A percentile compares a stretch with the other conserved stretches of the same genome.
phyloP scores from a whole-genome alignment of 2,888 invertebrate genomes.

The Tubulanus polymorphus region DNA sequence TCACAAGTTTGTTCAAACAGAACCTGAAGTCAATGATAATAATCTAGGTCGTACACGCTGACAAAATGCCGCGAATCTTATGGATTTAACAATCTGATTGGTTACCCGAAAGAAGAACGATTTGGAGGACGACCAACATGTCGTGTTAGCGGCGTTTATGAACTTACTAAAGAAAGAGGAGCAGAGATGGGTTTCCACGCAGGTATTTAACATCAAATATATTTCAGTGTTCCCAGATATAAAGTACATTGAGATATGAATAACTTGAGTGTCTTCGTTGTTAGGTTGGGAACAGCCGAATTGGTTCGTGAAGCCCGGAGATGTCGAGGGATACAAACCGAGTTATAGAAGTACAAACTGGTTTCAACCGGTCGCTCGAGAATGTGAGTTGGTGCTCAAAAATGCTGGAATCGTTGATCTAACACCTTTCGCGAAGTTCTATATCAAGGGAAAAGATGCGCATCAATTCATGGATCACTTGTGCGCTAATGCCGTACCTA shows the following conservation, averaged over 20 bases:
- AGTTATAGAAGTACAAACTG: conserved; percentile 49
- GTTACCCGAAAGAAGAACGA: conserved; percentile 52
- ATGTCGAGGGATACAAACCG: conserved; percentile 43
- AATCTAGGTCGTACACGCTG: conserved; percentile 43
- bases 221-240: too few species aligned
- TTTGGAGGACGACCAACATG: conserved; percentile 52
- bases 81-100: conserved; percentile 53
- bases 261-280: too few species aligned
- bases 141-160: conserved; percentile 46
- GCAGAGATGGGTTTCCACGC: conserved; percentile 53
- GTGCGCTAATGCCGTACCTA: conserved; percentile 44
- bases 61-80: conserved; percentile 54
- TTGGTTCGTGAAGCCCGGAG: conserved; percentile 48
- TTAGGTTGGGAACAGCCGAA: conserved; percentile 54
- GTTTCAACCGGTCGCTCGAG: conserved; percentile 47
- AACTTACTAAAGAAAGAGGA: conserved; percentile 41
- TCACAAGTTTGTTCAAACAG: too few species aligned
- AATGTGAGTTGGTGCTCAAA: conserved; percentile 48
- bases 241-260: too few species aligned
- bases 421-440: conserved; percentile 52
- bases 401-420: conserved; percentile 50
- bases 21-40: too few species aligned
- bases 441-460: conserved; percentile 44
- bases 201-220: too few species aligned
- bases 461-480: conserved; percentile 42